Conservation (phyloP, 2,113 vertebrate species). For the Synchiropus splendidus region DNA sequence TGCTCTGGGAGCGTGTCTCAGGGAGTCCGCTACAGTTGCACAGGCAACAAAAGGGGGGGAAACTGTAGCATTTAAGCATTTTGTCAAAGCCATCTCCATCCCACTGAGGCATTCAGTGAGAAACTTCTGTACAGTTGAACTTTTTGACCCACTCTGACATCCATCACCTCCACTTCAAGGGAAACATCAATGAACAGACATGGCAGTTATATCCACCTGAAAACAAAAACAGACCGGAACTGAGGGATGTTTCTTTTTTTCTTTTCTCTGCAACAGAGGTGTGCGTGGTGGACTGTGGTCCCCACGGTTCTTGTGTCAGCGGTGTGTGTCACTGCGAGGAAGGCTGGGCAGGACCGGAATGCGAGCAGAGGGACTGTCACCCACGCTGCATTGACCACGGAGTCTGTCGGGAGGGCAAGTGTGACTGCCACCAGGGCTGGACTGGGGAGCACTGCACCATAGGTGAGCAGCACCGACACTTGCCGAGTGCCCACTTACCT, state of each 20-base stretch:
- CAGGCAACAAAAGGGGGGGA: no score
- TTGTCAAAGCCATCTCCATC: no score
- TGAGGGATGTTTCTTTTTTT: neutral
- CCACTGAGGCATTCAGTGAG: no score
- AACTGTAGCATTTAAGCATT: no score
- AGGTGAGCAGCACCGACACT: slow-evolving; percentile 65
- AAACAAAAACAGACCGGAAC: slow-evolving; percentile 16
- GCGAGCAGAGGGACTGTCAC: slow-evolving; percentile 88
- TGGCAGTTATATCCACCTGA: slow-evolving; percentile 18
- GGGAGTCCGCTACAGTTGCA: no score
- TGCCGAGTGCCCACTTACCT: no score
- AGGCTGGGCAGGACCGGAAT: slow-evolving; percentile 85
- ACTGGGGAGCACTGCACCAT: slow-evolving; percentile 97
- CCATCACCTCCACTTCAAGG: slow-evolving; percentile 4
- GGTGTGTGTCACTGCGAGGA: slow-evolving; percentile 90
- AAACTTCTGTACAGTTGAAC: slow-evolving; percentile 21
- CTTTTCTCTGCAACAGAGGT: slow-evolving; percentile 67
- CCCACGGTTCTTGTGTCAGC: slow-evolving; percentile 84
- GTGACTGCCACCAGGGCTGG: slow-evolving; percentile 97
- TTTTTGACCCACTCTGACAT: slow-evolving; percentile 22
- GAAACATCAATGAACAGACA: slow-evolving; percentile 17
- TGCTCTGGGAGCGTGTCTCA: no score
- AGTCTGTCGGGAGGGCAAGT: slow-evolving; percentile 90
- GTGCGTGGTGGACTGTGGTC: slow-evolving; percentile 82
- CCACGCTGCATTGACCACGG: slow-evolving; percentile 92